Conservation (phyloP, 2,797 vertebrate genomes). For the Sebastes alutus region DNA sequence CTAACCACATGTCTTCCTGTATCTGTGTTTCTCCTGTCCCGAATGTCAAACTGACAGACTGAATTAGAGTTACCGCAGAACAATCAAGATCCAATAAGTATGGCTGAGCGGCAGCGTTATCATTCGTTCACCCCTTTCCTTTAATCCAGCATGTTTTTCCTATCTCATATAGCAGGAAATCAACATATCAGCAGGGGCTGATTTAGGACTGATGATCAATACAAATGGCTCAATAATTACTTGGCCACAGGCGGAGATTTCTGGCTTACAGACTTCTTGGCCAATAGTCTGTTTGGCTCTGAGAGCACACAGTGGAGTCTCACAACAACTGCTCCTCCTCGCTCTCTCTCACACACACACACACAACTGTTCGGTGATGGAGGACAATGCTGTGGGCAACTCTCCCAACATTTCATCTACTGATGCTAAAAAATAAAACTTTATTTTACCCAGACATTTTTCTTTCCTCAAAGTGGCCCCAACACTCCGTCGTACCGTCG, state of each 20-base stretch:
- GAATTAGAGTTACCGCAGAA: conserved; percentile 38
- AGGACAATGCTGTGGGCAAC: neutral
- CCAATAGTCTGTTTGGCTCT: conserved; percentile 35
- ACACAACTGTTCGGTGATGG: conserved; percentile 21
- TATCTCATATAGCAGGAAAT: conserved; percentile 30
- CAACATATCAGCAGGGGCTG: conserved; percentile 48
- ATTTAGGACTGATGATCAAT: conserved; percentile 59
- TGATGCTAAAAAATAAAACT: neutral
- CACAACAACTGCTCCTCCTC: conserved; percentile 27
- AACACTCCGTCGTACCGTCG: too few relatives aligned
- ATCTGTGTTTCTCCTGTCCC: conserved; percentile 37
- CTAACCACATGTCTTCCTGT: conserved; percentile 23
- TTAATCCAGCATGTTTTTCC: conserved; percentile 16
- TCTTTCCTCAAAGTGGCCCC: too few relatives aligned
- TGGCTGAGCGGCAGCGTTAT: neutral
- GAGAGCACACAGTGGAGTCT: conserved; percentile 25
- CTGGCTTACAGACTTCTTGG: conserved; percentile 40
- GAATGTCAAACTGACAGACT: conserved; percentile 66
- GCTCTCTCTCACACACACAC: neutral
- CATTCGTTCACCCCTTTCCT: neutral
- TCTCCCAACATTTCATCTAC: neutral
- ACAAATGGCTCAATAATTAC: conserved; percentile 59
- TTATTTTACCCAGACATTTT: too few relatives aligned
- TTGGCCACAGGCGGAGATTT: conserved; percentile 51
- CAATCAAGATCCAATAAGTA: conserved; percentile 38